phyloP scores from a whole-genome alignment of 1,140 invertebrate genomes.

The Drosophila hydei region DNA sequence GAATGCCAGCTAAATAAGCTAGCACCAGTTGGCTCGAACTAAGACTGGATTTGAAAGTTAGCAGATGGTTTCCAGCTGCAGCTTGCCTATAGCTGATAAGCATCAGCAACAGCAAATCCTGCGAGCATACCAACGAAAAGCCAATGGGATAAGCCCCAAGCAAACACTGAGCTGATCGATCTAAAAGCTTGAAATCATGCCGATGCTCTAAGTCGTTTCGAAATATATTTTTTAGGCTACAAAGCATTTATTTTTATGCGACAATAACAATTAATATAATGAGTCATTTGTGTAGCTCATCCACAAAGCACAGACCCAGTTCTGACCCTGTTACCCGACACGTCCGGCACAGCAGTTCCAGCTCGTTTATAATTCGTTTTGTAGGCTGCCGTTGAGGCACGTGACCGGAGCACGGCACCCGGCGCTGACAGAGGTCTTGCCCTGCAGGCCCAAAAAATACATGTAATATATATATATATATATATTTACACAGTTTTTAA shows the following conservation, averaged over 20 bases:
- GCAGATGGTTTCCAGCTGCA: conserved; percentile 8
- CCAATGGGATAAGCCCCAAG: not conserved
- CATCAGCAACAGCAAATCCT: conserved; percentile 10
- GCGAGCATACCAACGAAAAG: not conserved
- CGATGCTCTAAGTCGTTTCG: no score
- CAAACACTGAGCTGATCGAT: not conserved
- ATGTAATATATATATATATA: not conserved
- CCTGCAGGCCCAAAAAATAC: not conserved
- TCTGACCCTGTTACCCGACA: conserved; percentile 6
- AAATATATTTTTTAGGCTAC: no score
- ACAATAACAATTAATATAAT: conserved; percentile 36
- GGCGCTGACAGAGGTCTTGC: conserved; percentile 1
- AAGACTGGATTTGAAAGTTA: not conserved
- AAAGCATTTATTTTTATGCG: not conserved
- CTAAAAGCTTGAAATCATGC: no score
- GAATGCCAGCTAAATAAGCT: conserved; percentile 8
- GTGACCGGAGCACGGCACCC: conserved; percentile 17
- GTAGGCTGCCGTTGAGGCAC: conserved; percentile 17
- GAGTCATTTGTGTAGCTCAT: conserved; percentile 3
- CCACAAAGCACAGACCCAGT: conserved; percentile 2
- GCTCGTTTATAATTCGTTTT: conserved; percentile 30
- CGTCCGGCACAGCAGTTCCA: not conserved
- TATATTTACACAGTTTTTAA: conserved; percentile 24
- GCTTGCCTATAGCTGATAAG: conserved; percentile 16
- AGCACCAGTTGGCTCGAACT: conserved; percentile 11